Conservation (phyloP, 2,888 invertebrate genomes). For the Chaetogeoica ovagalla region DNA sequence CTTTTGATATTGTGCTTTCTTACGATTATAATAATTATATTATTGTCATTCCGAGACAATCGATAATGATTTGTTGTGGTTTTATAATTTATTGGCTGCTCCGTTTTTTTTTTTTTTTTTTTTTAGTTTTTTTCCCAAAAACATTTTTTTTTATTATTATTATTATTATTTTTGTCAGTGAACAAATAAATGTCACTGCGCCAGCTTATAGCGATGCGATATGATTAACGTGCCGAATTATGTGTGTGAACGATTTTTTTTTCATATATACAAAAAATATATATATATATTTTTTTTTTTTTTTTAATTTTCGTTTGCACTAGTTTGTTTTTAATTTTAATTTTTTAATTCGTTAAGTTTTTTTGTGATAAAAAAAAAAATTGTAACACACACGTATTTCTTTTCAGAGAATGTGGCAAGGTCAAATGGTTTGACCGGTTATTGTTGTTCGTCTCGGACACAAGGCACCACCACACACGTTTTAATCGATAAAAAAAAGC, state of each 20-base stretch:
- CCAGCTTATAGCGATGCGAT: conserved; percentile 32
- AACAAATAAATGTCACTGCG: conserved; percentile 14
- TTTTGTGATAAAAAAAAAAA: conserved; percentile 23
- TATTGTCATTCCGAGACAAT: conserved; percentile 16
- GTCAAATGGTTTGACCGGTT: conserved; percentile 54
- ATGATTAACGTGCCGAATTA: conserved; percentile 45
- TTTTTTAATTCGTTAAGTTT: not conserved
- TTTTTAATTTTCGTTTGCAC: conserved; percentile 39
- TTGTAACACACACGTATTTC: conserved; percentile 53
- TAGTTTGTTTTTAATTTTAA: conserved; percentile 13
- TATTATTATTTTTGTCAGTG: conserved; percentile 23
- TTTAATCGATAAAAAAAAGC: conserved; percentile 32
- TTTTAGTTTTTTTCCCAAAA: not conserved
- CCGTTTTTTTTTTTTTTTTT: conserved; percentile 5
- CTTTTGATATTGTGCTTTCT: not conserved
- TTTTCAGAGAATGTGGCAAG: conserved; percentile 54
- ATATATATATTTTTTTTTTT: conserved; percentile 19
- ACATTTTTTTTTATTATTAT: conserved; percentile 2
- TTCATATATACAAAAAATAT: not conserved
- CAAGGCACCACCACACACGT: conserved; percentile 50
- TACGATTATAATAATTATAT: not conserved
- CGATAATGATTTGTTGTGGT: conserved; percentile 9
- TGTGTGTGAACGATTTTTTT: conserved; percentile 55
- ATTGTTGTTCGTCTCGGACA: conserved; percentile 52
- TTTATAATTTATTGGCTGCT: conserved; percentile 34